A percentile compares a stretch with the other conserved stretches of the same genome.
phyloP scores from a whole-genome alignment of 2,113 vertebrate genomes.

The Pimephales promelas region DNA sequence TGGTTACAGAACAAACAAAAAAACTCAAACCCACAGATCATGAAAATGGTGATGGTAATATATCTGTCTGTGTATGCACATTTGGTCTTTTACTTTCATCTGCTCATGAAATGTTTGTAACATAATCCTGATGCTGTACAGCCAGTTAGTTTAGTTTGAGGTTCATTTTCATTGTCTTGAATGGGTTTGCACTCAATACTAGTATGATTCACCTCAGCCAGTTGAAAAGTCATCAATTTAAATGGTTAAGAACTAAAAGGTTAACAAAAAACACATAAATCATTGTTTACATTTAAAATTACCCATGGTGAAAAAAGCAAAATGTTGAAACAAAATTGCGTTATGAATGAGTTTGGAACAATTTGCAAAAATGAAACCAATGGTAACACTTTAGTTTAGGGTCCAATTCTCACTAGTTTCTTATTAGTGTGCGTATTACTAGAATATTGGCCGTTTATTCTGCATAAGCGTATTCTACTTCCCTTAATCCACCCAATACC shows the following conservation, averaged over 20 bases:
- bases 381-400: too few species aligned
- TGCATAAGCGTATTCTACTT: too few species aligned
- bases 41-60: neutral
- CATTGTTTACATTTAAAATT: neutral
- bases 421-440: too few species aligned
- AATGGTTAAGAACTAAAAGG: neutral
- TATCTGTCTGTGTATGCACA: neutral
- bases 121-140: conserved; percentile 1
- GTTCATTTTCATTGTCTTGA: neutral
- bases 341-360: neutral
- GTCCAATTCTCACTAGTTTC: too few species aligned
- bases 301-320: neutral
- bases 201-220: neutral
- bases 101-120: neutral
- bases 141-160: conserved; percentile 26
- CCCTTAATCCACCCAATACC: too few species aligned
- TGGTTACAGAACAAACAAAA: neutral
- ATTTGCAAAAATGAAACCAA: neutral
- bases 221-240: neutral
- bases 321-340: neutral
- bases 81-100: neutral
- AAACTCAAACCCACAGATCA: neutral
- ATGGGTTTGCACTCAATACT: neutral
- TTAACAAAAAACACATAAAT: neutral
- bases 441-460: too few species aligned